Evolutionary conservation across 2,797 vertebrate species (phyloP).

Genomic region (Betta splendens): DNA sequence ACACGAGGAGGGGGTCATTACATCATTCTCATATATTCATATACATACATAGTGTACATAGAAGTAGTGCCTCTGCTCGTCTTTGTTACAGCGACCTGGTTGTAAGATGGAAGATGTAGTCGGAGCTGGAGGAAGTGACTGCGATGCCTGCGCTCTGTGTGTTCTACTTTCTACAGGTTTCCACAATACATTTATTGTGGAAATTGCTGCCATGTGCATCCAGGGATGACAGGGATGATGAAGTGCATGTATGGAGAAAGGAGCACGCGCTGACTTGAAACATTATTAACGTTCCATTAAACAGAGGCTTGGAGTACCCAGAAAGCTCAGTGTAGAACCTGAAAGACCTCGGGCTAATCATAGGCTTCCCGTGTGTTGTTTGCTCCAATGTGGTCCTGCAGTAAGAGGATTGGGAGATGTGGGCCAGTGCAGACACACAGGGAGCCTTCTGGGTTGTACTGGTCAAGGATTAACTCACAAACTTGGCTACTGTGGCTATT

Average conservation of each 20-base stretch:
- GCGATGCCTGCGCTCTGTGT: too few species aligned
- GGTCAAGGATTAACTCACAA: background rate
- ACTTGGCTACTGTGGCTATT: background rate
- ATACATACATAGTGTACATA: too few species aligned
- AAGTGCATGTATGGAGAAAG: background rate
- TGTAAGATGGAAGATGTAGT: too few species aligned
- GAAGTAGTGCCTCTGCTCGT: too few species aligned
- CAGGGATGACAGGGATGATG: slow-evolving; percentile 10
- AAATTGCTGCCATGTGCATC: too few species aligned
- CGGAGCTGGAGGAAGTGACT: too few species aligned
- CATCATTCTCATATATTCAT: too few species aligned
- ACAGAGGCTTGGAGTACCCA: background rate
- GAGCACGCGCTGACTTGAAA: too few species aligned
- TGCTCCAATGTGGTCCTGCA: slow-evolving; percentile 5
- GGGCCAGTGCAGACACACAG: slow-evolving; percentile 21
- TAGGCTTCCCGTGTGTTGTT: slow-evolving; percentile 23
- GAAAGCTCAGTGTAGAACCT: slow-evolving; percentile 1
- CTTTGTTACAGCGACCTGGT: too few species aligned
- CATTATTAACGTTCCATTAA: background rate
- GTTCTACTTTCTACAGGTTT: too few species aligned
- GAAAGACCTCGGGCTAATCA: background rate
- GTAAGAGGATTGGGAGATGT: slow-evolving; percentile 50
- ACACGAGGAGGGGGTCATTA: too few species aligned
- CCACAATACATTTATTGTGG: too few species aligned
- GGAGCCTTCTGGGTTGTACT: slow-evolving; percentile 6